Evolutionary conservation across 2,888 invertebrate genomes (phyloP).

Genomic region (Trachelus tabidus): DNA sequence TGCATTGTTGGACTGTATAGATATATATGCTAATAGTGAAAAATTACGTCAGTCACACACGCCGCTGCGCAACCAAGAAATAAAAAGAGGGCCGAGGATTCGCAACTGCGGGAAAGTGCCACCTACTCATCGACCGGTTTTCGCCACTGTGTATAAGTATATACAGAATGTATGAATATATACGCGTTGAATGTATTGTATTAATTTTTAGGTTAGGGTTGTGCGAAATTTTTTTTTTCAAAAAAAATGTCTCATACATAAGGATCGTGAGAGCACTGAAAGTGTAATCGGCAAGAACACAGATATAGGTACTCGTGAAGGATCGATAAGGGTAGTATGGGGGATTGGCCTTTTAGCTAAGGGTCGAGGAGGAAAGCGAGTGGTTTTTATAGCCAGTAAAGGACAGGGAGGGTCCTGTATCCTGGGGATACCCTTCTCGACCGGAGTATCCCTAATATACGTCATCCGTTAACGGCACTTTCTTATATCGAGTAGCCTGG

Average conservation of each 20-base stretch:
- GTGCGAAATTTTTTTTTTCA: background rate
- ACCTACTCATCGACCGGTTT: background rate
- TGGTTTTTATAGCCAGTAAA: conserved; percentile 65
- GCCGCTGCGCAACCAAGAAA: background rate
- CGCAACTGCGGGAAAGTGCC: background rate
- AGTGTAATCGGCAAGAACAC: conserved; percentile 43
- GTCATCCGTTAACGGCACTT: conserved; percentile 63
- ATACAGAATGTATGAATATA: conserved; percentile 14
- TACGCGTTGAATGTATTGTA: conserved; percentile 1
- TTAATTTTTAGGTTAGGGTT: background rate
- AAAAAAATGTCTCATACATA: background rate
- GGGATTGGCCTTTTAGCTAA: conserved; percentile 64
- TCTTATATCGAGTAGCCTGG: conserved; percentile 19
- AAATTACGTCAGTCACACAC: conserved; percentile 1
- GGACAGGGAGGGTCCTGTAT: conserved; percentile 59
- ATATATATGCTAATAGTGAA: background rate
- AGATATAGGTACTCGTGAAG: conserved; percentile 9
- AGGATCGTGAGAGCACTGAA: conserved; percentile 14
- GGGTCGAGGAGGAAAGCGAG: conserved; percentile 62
- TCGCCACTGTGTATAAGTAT: background rate
- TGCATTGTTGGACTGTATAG: background rate
- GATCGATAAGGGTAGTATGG: conserved; percentile 58
- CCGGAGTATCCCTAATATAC: conserved; percentile 66
- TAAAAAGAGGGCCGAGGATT: background rate
- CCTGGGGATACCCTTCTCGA: conserved; percentile 61